A percentile compares a stretch with the other conserved stretches of the same genome.
These are phyloP conservation scores for Eupristina koningsbergeri DNA, from an alignment of 1,140 invertebrate genomes.

Conservation along the genomic window DNA sequence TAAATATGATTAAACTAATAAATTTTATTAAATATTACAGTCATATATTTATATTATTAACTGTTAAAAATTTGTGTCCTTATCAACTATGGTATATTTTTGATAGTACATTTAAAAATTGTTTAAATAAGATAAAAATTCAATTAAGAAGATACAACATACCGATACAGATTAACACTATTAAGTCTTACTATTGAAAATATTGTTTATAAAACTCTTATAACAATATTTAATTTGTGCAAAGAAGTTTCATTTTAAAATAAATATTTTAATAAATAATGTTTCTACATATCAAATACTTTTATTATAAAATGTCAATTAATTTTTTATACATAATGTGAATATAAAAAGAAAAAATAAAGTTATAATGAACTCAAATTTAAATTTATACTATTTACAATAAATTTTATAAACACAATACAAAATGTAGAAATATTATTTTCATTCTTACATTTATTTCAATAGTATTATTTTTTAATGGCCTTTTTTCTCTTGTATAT, in stretches of 20 bases:
- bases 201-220: too few species aligned
- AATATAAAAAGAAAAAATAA: not conserved
- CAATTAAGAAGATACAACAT: not conserved
- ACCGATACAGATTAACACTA: not conserved
- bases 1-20: conserved; percentile 29
- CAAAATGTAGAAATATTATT: not conserved
- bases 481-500: not conserved
- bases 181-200: conserved; percentile 9
- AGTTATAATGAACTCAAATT: too few species aligned
- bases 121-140: conserved; percentile 9
- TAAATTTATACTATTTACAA: too few species aligned
- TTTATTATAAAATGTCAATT: not conserved
- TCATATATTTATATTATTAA: conserved; percentile 30
- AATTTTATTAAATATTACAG: conserved; percentile 35
- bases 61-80: conserved; percentile 4
- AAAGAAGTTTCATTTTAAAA: too few species aligned
- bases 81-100: conserved; percentile 34
- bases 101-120: conserved; percentile 22
- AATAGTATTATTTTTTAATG: not conserved
- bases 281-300: not conserved
- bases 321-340: not conserved
- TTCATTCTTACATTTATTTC: not conserved
- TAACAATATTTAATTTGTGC: too few species aligned
- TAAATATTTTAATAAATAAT: not conserved
- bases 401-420: not conserved